These are phyloP conservation scores for Mythimna vitellina DNA, from an alignment of 2,888 invertebrate genomes.

Conservation along the genomic window DNA sequence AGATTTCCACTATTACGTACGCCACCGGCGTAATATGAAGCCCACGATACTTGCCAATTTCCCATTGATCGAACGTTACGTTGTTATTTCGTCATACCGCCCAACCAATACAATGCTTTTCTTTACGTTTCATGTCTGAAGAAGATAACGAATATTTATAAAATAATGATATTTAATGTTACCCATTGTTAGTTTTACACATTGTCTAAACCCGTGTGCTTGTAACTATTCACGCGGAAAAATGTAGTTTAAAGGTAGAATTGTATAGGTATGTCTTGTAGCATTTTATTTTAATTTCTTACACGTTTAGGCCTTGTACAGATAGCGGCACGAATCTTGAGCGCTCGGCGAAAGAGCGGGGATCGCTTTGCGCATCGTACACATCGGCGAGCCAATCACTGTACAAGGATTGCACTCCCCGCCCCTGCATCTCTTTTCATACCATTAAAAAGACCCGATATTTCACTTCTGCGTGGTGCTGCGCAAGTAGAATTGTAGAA, in stretches of 20 bases:
- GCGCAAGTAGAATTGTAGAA: too few relatives aligned
- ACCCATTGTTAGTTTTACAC: conserved; percentile 4
- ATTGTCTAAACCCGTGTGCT: background rate
- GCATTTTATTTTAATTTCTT: conserved; percentile 6
- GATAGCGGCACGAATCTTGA: too few relatives aligned
- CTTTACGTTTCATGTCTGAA: background rate
- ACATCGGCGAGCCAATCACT: too few relatives aligned
- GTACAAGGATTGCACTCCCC: too few relatives aligned
- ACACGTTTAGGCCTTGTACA: background rate
- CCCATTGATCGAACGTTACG: conserved; percentile 42
- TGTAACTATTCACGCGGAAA: background rate
- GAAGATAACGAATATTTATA: conserved; percentile 27
- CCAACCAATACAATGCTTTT: conserved; percentile 12
- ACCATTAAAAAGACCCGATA: too few relatives aligned
- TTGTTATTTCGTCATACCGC: conserved; percentile 23
- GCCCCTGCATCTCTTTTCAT: too few relatives aligned
- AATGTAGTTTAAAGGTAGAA: background rate
- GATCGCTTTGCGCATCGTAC: too few relatives aligned
- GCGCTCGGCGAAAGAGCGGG: too few relatives aligned
- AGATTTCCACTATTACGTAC: conserved; percentile 57
- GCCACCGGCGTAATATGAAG: conserved; percentile 28
- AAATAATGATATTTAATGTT: conserved; percentile 24
- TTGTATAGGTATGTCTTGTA: background rate
- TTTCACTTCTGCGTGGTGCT: too few relatives aligned
- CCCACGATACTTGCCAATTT: conserved; percentile 62